Base-by-base conservation (phyloP, 1,140 invertebrate species). In the Papilio aristodemus region DNA sequence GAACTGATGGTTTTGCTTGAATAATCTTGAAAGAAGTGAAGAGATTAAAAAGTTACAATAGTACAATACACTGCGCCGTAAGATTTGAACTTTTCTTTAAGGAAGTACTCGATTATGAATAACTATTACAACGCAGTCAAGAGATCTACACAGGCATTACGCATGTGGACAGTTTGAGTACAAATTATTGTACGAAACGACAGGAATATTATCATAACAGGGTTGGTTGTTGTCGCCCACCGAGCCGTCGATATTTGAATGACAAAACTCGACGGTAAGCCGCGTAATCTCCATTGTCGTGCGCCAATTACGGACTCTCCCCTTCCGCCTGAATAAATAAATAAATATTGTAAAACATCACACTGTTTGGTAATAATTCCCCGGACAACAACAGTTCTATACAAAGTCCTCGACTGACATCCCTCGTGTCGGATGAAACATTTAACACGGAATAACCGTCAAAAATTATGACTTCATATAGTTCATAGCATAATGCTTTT, bases 281-380 rank as follows among this genome's bases (percentile, higher is more conserved):
- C 76, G 71, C 77, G 77, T 90, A 90, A 90, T 89, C 86, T 84
- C 87, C 77, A 89, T 90, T 90, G 87, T 90, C 74, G 77, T 74
- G 76, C 75, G 85, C 87, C 87, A 90, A 90, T 90, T 90, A 90
- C 80, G 36, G 78, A 77, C 82, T 87, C 83, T 86, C 82, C 87
- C 87, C 85, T 87, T 89, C 84, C 86, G 87, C 83, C 81, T 82
- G 81, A 87, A 87, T 87, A 84, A 86, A 87, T 86, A 84, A 86
- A 84, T 84, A 88, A 89, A 89, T 85, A 87, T 81, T 81, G 75
- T 84, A 71, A 80, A 71, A 80, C 77, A 81, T 70, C 68, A 80
- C 69, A 58, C 59, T 70, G 46, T 75, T 78, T 75, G 76, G 75
- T 75, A 75, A 71, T 71, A 76, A 82, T 74, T 38, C 59, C 27